Conservation (phyloP, 2,888 invertebrate genomes). For the Lymantria dispar region DNA sequence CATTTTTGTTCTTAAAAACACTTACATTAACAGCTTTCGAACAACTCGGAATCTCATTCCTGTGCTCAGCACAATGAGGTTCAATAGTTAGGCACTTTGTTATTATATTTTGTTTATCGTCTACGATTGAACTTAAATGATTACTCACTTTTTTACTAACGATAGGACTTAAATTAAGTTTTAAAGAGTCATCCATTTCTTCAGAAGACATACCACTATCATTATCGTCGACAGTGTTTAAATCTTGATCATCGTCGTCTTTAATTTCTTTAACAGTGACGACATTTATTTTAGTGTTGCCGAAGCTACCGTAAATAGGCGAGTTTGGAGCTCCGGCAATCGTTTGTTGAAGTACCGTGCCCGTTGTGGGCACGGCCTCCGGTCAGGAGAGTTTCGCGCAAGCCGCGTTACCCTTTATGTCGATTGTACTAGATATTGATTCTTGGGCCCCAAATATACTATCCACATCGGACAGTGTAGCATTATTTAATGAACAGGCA, state of each 20-base stretch:
- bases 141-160: constrained; percentile 41
- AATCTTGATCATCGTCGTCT: constrained; percentile 30
- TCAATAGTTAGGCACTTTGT: constrained; percentile 75
- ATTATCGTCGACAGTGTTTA: constrained; percentile 36
- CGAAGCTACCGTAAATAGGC: constrained; percentile 66
- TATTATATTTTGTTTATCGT: constrained; percentile 51
- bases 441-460: constrained; percentile 62
- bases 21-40: constrained; percentile 61
- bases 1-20: constrained; percentile 47
- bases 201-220: constrained; percentile 78
- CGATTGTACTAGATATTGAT: constrained; percentile 53
- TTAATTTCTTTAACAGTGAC: constrained; percentile 35
- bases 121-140: constrained; percentile 44
- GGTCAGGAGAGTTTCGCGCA: constrained; percentile 69
- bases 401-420: constrained; percentile 63
- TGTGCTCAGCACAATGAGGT: constrained; percentile 56
- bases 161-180: constrained; percentile 49
- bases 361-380: constrained; percentile 71
- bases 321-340: constrained; percentile 41
- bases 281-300: constrained; percentile 51
- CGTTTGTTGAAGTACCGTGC: constrained; percentile 52
- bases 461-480: constrained; percentile 60
- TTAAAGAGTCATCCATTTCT: constrained; percentile 69
- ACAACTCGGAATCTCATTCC: constrained; percentile 79
- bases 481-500: constrained; percentile 59